A percentile compares a stretch with the other conserved stretches of the same genome.
These are phyloP conservation scores for Acridotheres tristis DNA, from an alignment of 2,797 vertebrate species.

Conservation along the genomic window DNA sequence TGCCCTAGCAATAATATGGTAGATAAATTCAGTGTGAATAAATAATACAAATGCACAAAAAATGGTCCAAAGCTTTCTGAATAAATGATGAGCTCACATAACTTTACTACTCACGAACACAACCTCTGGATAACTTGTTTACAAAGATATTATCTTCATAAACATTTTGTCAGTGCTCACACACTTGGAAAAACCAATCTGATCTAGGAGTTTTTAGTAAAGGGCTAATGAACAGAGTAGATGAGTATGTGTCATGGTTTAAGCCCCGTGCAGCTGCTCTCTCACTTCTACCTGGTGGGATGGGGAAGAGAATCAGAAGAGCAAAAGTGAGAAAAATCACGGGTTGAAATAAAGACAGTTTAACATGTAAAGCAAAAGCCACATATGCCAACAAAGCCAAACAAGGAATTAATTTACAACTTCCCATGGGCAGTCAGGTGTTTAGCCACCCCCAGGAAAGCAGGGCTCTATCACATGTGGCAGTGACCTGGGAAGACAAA, in stretches of 20 bases:
- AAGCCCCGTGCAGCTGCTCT: background rate
- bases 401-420: background rate
- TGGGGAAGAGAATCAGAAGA: background rate
- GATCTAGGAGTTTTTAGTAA: background rate
- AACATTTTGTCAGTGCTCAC: background rate
- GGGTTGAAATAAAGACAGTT: background rate
- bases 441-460: background rate
- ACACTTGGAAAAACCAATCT: background rate
- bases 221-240: background rate
- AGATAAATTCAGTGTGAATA: background rate
- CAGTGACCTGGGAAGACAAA: background rate
- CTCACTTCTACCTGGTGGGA: background rate
- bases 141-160: background rate
- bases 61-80: background rate
- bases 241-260: background rate
- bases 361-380: background rate
- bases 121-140: background rate
- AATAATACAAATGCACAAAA: background rate
- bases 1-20: background rate
- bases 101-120: background rate
- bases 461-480: rapidly evolving
- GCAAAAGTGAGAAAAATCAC: background rate
- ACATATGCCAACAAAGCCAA: background rate
- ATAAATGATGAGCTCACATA: background rate
- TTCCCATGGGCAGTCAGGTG: background rate